Evolutionary conservation across 2,113 vertebrate genomes (phyloP), one percentile per base, ranked within the genome.

Genomic region (Mystacornis crossleyi): DNA sequence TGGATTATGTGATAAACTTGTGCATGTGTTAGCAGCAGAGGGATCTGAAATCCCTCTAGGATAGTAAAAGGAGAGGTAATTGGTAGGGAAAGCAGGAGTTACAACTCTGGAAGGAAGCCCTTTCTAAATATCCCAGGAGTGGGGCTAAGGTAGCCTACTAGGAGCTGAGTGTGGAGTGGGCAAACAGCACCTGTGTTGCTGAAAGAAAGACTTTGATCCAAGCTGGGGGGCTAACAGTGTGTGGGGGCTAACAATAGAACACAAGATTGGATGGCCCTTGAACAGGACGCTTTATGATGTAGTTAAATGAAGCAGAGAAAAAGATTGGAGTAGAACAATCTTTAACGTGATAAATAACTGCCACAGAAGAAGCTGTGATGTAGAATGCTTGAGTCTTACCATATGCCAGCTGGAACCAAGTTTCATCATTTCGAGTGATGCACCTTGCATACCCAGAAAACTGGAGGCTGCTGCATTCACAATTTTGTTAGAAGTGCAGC

Each of bases 351-450:
- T 33, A 21, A 65, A 24, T 31, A 57, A 54, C 26, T 67, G 19
- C 13, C 2, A 0, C 18, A 42, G 69, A 58, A 57, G 48, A 74
- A 87, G 15, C 4, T 33, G 45, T 61, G 38, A 13, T 28, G 11
- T 64, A 17, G 13, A 18, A 19, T 29, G 8, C 20, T 50, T 55
- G 15, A 3, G 0, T 14, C 34, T 53, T 57, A 33, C 48, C 3
- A 2, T 23, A 9, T 12, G 58, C 6, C 20, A 25, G 7, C 15
- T n/a, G 24, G 62, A 90, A 86, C 2, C 11, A 48, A 19, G 6
- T 5, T 81, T 29, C 24, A 18, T 15, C 10, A 1, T 55, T 61
- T 31, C 0, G 0, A 62, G 12, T 31, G 20, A 40, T 21, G 16
- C 8, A 38, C 4, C 25, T 29, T 12, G 4, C 15, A 20, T 11